Percentiles rank a stretch among this genome's conserved stretches.
Conservation (phyloP, 2,797 vertebrate genomes). For the Mormyrus proboscirostris region DNA sequence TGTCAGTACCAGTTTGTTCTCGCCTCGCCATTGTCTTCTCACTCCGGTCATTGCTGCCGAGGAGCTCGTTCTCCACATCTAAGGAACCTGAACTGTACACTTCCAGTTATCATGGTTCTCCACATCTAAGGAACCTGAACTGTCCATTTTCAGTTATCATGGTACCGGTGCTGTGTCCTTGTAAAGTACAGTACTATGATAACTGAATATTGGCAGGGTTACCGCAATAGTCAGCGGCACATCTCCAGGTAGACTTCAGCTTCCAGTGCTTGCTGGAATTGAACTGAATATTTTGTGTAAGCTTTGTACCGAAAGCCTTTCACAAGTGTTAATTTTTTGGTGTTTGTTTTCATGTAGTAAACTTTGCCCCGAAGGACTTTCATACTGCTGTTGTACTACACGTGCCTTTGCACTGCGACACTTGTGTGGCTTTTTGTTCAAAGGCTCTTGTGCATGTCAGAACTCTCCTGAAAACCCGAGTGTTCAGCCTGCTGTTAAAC, state of each 20-base stretch:
- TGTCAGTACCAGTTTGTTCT: background rate
- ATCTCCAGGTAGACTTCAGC: background rate
- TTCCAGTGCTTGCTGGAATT: background rate
- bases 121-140: constrained; percentile 62
- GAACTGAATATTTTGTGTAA: background rate
- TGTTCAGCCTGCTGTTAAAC: background rate
- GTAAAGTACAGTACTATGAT: constrained; percentile 99
- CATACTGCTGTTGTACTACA: background rate
- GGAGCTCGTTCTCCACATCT: background rate
- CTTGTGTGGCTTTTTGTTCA: background rate
- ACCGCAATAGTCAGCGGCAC: background rate
- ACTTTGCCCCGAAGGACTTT: background rate
- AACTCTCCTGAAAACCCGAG: background rate
- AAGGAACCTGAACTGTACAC: constrained; percentile 86
- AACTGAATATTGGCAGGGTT: constrained; percentile 73
- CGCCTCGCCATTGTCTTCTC: background rate
- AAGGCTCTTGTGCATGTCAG: background rate
- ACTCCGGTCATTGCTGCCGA: background rate
- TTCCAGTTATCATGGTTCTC: constrained; percentile 66
- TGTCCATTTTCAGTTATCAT: constrained; percentile 99
- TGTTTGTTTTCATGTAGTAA: background rate
- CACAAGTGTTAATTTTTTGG: background rate
- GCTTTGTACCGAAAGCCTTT: background rate
- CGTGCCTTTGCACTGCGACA: background rate
- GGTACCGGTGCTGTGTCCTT: constrained; percentile 98